Evolutionary conservation across 2,113 vertebrate genomes (phyloP), one percentile per base, ranked within the genome.

Genomic region (Boleophthalmus pectinirostris): DNA sequence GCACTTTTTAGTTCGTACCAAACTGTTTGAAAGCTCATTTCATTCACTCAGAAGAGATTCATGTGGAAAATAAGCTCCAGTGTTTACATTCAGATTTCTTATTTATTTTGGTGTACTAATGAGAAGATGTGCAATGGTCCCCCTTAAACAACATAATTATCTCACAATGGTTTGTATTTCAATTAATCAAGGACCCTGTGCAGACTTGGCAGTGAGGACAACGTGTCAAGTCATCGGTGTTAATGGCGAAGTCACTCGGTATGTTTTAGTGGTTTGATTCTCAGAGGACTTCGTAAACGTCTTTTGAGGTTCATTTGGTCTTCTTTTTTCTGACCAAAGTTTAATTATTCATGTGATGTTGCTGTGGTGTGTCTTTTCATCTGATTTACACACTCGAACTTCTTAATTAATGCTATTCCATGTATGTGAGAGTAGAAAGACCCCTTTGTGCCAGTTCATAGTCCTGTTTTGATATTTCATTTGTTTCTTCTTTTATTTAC

Each of bases 41-140:
- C 77, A 69, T 79, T 80, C 72, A 70, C 72, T 80, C 33, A 60
- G 78, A 74, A 71, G 18, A 12, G 67, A 69, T 66, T 84, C 83
- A 83, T 80, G 84, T 77, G 85, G 81, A 89, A 89, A 89, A 89
- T 87, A 70, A 84, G 79, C 74, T 68, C 77, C 56, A 14, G 5
- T 77, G 60, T 83, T 75, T 66, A 29, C 56, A 73, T 69, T 47
- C 71, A 70, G 49, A 66, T 65, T 57, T 51, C 68, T 49, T 56
- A 77, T 66, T 25, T 79, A 66, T 54, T 70, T 68, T 61, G 75
- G 66, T 67, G 66, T 71, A 63, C 69, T 73, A 77, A 79, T 78
- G 70, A 82, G 78, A 71, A 80, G 58, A 72, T 69, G 33, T 54
- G 25, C 13, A 10, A 21, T 64, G 29, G 18, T 64, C 8, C 10